Evolutionary conservation across 2,113 vertebrate genomes (phyloP).

Genomic region (Rhynchomys soricoides): DNA sequence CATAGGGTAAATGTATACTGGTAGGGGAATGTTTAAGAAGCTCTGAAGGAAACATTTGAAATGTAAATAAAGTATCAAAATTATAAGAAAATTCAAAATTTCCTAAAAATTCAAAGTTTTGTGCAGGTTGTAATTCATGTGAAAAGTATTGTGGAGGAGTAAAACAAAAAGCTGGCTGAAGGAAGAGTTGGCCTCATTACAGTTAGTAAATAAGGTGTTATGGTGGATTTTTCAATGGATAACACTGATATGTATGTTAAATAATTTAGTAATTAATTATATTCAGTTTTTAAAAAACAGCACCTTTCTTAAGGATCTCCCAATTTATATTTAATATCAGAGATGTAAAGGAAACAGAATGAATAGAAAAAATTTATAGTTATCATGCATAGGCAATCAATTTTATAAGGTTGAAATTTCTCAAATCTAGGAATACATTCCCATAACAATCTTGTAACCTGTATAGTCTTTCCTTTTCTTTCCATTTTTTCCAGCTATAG

Average conservation of each 20-base stretch:
- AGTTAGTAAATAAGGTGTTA: background rate
- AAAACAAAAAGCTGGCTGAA: too few relatives aligned
- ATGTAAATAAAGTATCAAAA: too few relatives aligned
- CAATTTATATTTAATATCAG: background rate
- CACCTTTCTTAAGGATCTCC: background rate
- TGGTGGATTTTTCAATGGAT: background rate
- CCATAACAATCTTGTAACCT: background rate
- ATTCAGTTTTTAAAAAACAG: background rate
- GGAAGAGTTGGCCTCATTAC: background rate
- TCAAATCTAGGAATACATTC: background rate
- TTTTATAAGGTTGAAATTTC: slow-evolving; percentile 20
- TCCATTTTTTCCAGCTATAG: background rate
- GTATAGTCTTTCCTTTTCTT: background rate
- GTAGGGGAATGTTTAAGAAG: background rate
- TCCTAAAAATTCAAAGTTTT: too few relatives aligned
- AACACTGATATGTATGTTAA: background rate
- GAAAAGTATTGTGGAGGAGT: too few relatives aligned
- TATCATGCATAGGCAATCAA: background rate
- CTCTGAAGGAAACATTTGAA: background rate
- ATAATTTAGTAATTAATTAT: background rate
- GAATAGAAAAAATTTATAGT: slow-evolving; percentile 1
- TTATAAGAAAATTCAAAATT: too few relatives aligned
- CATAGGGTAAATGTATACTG: background rate
- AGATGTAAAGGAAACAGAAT: background rate
- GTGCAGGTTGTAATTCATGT: too few relatives aligned